Base-by-base conservation (phyloP, 2,888 invertebrate species). In the Sesia bembeciformis region DNA sequence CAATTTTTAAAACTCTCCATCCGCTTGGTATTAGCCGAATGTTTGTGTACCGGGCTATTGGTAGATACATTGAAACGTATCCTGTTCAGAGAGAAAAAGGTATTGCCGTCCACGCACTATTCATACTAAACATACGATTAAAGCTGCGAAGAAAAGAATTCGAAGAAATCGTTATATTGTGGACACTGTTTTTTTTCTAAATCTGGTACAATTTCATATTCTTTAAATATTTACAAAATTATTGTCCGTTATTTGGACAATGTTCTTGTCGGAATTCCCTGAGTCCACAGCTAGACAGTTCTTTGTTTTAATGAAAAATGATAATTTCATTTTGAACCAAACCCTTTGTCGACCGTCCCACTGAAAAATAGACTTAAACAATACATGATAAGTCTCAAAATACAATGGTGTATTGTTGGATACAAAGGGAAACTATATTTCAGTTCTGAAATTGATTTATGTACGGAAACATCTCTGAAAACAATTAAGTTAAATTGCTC, bases 251-350 rank as follows among this genome's bases (percentile, higher is more conserved):
- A 42, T 42, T 42, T 6, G 1, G 4, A 39, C 50, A 50, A 38
- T 50, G 50, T 50, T 7, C 8, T 5, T 39, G 1, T 8, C 23
- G 4, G 38, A 50, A 39, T 50, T 50, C 39, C 50, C 4, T 5
- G 38, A 50, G 23, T 38, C 50, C 50, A 7, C 50, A 5, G 39
- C 53, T 53, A 40, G 53, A 53, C 53, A 53, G 40, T 65, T 68
- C 75, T 75, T 75, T 76, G 76, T 78, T 77, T 64, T 68, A 61
- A 69, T 78, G 77, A 78, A 75, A 79, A 78, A 74, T 72, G 63
- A 67, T 67, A 71, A 70, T 74, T 69, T 68, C 66, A 62, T 70
- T 74, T 65, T 58, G 62, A n/a, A 51, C 41, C 40, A 62, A 39
- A 51, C 39, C 50, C 49, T 5, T 51, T 54, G 38, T 46, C 23